These are phyloP conservation scores for Conger conger DNA, from an alignment of 2,113 vertebrate species.

Conservation along the genomic window DNA sequence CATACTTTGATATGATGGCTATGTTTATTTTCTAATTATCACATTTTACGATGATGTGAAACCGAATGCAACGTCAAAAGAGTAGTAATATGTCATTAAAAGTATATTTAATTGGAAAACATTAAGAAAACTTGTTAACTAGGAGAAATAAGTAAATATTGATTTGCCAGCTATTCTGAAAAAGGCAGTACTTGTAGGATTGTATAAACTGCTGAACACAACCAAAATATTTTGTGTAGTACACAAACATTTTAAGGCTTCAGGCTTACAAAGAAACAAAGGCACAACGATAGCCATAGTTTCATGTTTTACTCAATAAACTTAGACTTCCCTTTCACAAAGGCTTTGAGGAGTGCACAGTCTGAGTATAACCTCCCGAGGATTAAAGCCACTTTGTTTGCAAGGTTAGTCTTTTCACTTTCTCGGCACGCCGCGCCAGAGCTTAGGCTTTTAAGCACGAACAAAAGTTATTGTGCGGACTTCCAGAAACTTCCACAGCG, in stretches of 20 bases:
- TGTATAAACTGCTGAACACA: neutral
- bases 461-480: conserved; percentile 88
- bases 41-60: neutral
- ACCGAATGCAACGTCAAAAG: neutral
- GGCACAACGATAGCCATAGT: neutral
- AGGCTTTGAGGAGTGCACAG: conserved; percentile 89
- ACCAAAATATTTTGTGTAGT: neutral
- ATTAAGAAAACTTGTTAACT: neutral
- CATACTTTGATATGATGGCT: too few species aligned
- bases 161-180: neutral
- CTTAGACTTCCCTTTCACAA: conserved; percentile 65
- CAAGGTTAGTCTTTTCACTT: conserved; percentile 95
- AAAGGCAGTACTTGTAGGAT: too few species aligned
- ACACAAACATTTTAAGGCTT: neutral
- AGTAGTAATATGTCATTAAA: neutral
- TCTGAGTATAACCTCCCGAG: conserved; percentile 94
- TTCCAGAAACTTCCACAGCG: conserved; percentile 88
- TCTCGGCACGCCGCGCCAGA: conserved; percentile 79
- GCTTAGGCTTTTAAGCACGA: conserved; percentile 88
- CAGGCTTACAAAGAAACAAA: neutral
- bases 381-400: conserved; percentile 92
- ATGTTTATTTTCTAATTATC: neutral
- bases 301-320: conserved; percentile 51
- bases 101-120: neutral
- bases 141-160: neutral